These are phyloP conservation scores for Chrosomus eos DNA, from an alignment of 2,797 vertebrate species.

Conservation along the genomic window DNA sequence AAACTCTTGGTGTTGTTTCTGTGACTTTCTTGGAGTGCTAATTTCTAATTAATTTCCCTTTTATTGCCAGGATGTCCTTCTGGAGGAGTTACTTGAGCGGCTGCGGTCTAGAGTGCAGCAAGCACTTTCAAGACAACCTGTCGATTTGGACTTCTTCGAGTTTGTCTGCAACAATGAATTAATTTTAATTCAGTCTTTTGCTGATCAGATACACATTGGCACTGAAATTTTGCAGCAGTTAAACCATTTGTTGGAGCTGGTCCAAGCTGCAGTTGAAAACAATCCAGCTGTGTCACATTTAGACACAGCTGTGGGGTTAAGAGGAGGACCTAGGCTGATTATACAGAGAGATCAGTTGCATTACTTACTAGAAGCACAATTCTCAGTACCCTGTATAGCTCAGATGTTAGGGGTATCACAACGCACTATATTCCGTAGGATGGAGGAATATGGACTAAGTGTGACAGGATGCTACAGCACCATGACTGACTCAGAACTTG, in stretches of 20 bases:
- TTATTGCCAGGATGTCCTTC: slow-evolving; percentile 4
- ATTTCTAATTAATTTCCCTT: background rate
- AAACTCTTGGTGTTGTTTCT: background rate
- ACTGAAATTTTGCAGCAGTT: slow-evolving; percentile 31
- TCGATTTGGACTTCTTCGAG: slow-evolving; percentile 39
- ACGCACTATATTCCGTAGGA: slow-evolving; percentile 29
- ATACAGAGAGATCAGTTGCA: slow-evolving; percentile 34
- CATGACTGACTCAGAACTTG: slow-evolving; percentile 32
- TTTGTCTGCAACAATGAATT: slow-evolving; percentile 34
- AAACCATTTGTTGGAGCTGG: slow-evolving; percentile 24
- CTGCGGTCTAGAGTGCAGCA: slow-evolving; percentile 10
- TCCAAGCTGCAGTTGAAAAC: slow-evolving; percentile 27
- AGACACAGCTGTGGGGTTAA: slow-evolving; percentile 33
- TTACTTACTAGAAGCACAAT: slow-evolving; percentile 34
- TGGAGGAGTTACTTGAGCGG: background rate
- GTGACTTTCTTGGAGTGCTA: slow-evolving; percentile 2
- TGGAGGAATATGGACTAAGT: slow-evolving; percentile 23
- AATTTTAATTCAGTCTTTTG: slow-evolving; percentile 34
- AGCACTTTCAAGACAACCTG: slow-evolving; percentile 34
- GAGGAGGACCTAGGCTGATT: slow-evolving; percentile 27
- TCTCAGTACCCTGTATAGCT: slow-evolving; percentile 33
- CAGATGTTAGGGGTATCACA: slow-evolving; percentile 16
- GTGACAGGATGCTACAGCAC: slow-evolving; percentile 33
- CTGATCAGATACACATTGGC: slow-evolving; percentile 34
- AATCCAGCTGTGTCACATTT: slow-evolving; percentile 19